Conservation (phyloP, 2,888 invertebrate genomes). For the Neoascia interrupta region DNA sequence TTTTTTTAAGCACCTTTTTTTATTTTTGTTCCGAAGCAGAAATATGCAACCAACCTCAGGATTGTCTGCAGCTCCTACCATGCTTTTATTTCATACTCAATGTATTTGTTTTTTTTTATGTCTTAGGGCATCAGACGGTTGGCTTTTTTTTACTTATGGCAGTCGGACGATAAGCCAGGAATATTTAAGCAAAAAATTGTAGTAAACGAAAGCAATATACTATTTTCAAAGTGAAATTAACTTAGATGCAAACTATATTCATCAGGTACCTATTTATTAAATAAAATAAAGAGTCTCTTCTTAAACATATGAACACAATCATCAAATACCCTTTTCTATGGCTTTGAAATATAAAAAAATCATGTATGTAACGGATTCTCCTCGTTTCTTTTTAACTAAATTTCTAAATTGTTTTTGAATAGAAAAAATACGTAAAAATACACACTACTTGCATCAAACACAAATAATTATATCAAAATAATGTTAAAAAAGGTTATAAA, state of each 20-base stretch:
- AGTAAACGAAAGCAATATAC: conserved; percentile 57
- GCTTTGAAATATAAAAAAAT: conserved; percentile 27
- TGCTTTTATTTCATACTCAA: too few species aligned
- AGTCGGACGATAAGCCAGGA: conserved; percentile 36
- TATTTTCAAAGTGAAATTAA: conserved; percentile 48
- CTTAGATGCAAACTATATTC: conserved; percentile 54
- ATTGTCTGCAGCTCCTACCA: too few species aligned
- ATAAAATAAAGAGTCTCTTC: background rate
- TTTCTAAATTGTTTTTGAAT: conserved; percentile 23
- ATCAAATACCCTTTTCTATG: conserved; percentile 50
- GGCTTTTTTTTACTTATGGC: background rate
- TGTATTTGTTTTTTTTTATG: too few species aligned
- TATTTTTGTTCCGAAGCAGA: too few species aligned
- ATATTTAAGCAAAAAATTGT: conserved; percentile 40
- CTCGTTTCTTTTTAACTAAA: conserved; percentile 11
- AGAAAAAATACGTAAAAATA: conserved; percentile 23
- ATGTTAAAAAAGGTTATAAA: conserved; percentile 40
- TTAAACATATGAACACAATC: conserved; percentile 33
- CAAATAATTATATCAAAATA: conserved; percentile 35
- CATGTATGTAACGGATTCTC: background rate
- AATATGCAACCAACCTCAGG: too few species aligned
- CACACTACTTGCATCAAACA: too few species aligned
- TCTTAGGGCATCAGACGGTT: background rate
- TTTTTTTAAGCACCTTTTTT: too few species aligned
- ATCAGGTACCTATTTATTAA: conserved; percentile 39